A percentile compares a stretch with the other conserved stretches of the same genome.
Evolutionary conservation across 2,113 vertebrate genomes (phyloP).

Genomic region (Heloderma charlesbogerti): DNA sequence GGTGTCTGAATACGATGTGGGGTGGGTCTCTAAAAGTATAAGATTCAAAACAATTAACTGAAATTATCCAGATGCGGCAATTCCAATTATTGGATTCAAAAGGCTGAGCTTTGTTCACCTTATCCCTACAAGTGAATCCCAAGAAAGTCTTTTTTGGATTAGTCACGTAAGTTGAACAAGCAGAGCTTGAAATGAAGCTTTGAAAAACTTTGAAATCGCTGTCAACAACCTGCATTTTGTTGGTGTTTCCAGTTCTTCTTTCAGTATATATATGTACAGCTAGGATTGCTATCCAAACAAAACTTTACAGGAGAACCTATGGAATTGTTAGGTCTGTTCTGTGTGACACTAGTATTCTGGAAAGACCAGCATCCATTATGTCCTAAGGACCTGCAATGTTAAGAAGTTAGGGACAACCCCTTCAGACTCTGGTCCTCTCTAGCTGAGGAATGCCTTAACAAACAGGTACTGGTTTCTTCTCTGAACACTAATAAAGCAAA

Average conservation of each 20-base stretch:
- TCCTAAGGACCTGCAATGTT: not conserved
- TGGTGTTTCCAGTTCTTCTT: not conserved
- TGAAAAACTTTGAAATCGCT: not conserved
- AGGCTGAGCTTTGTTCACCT: constrained; percentile 17
- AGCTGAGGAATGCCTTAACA: not conserved
- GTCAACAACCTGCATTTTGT: constrained; percentile 11
- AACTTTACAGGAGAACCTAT: not conserved
- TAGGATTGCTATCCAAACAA: not conserved
- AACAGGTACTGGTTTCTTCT: not conserved
- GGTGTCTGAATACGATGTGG: too few relatives aligned
- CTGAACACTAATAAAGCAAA: not conserved
- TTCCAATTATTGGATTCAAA: constrained; percentile 16
- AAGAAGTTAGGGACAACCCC: not conserved
- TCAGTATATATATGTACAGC: not conserved
- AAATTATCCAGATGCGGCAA: constrained; percentile 25
- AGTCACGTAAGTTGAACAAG: constrained; percentile 30
- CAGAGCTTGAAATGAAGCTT: constrained; percentile 30
- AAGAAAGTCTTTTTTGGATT: constrained; percentile 17
- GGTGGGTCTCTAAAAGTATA: not conserved
- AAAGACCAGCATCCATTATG: not conserved
- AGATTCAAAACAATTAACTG: constrained; percentile 4
- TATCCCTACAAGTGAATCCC: constrained; percentile 14
- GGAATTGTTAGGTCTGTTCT: not conserved
- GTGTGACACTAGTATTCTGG: not conserved
- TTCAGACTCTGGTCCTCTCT: not conserved